Evolutionary conservation across 2,113 vertebrate species (phyloP).

Genomic region (Stercorarius parasiticus): DNA sequence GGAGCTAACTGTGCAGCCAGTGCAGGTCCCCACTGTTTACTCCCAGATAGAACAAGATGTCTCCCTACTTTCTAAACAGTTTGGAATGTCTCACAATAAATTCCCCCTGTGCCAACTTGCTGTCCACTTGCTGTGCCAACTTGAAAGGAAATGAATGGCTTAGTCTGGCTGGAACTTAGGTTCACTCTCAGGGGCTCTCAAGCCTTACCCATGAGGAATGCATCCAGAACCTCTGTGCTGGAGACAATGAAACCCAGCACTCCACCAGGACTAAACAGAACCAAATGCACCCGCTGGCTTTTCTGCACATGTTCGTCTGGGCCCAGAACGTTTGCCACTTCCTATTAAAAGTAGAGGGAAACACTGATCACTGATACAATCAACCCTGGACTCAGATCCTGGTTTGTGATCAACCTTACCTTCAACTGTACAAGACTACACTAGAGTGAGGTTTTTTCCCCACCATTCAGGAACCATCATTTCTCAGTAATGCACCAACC

Average conservation of each 20-base stretch:
- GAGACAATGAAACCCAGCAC: conserved; percentile 85
- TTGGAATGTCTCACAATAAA: not conserved
- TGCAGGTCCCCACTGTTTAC: not conserved
- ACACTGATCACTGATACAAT: not conserved
- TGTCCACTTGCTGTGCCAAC: not conserved
- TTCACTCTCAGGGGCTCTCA: not conserved
- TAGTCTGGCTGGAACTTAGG: not conserved
- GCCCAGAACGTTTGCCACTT: conserved; percentile 78
- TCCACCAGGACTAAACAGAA: conserved; percentile 81
- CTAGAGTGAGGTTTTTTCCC: not conserved
- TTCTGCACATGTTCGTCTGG: conserved; percentile 78
- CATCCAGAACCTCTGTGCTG: conserved; percentile 68
- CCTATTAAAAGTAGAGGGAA: conserved; percentile 64
- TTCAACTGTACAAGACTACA: not conserved
- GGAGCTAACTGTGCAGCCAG: not conserved
- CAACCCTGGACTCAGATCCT: not conserved
- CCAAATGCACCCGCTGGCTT: conserved; percentile 78
- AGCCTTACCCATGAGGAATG: conserved; percentile 79
- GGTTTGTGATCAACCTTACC: not conserved
- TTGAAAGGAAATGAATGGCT: not conserved
- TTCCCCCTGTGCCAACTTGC: not conserved
- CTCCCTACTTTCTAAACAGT: not conserved
- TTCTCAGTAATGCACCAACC: not conserved
- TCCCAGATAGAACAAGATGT: not conserved
- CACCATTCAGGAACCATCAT: not conserved